Conservation (phyloP, 2,113 vertebrate genomes). For the Fregata magnificens region DNA sequence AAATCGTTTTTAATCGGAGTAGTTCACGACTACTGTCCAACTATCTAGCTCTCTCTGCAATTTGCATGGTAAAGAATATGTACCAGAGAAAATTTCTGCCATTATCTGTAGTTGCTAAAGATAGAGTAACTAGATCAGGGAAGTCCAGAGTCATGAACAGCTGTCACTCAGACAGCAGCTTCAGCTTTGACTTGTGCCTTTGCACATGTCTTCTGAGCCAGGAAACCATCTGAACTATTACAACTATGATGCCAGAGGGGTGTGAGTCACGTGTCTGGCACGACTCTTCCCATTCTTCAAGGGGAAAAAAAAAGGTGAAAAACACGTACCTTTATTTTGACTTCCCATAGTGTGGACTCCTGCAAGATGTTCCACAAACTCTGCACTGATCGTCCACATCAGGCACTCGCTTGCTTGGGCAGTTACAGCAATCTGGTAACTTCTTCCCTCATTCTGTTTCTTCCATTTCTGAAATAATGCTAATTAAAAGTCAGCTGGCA, state of each 20-base stretch:
- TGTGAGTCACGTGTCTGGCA: neutral
- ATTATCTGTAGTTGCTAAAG: neutral
- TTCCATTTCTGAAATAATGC: neutral
- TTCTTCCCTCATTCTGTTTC: neutral
- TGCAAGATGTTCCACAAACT: neutral
- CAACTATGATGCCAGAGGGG: neutral
- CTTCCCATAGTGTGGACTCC: neutral
- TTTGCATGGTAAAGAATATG: neutral
- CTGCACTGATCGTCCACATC: neutral
- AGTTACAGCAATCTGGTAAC: neutral
- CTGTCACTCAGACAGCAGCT: neutral
- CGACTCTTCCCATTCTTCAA: neutral
- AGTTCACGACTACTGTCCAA: neutral
- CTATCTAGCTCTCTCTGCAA: neutral
- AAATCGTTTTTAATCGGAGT: neutral
- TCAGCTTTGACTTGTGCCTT: neutral
- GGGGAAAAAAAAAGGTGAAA: neutral
- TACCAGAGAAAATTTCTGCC: neutral
- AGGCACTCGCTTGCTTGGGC: accelerated
- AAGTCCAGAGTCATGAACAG: neutral
- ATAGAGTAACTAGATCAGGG: neutral
- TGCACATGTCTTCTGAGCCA: neutral
- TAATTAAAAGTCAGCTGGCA: neutral
- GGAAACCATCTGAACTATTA: neutral
- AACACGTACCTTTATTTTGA: neutral